Base-by-base conservation (phyloP, 2,113 vertebrate species). In the Cyrtonyx montezumae region DNA sequence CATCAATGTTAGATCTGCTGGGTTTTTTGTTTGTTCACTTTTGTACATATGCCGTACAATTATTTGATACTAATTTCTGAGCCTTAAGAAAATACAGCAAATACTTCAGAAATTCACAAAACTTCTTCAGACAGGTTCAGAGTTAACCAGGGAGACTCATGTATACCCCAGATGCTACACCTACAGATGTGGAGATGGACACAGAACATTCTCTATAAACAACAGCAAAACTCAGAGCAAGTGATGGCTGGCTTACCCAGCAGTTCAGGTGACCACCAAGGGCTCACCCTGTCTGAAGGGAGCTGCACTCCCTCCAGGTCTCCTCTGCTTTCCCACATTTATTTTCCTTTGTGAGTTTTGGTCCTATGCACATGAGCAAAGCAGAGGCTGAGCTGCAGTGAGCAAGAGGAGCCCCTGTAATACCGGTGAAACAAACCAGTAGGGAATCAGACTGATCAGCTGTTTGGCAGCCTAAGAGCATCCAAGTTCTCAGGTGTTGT, bases 31-130 rank as follows among this genome's bases (percentile, higher is more conserved):
- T 56, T 32, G 53, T 56, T 53, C 15, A 2, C 51, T 48, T 61
- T 26, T 30, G 46, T 3, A 2, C 19, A 17, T 1, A 0, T 28
- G 61, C 37, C 28, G 61, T 4, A 0, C 45, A 87, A 42, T 30
- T 66, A 53, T 62, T 28, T 74, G 67, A 3, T 49, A 83, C 45
- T 36, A 55, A 68, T 48, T 82, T 70, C 85, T 11, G 37, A 85
- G 58, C 40, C 58, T n/a, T 45, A 62, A 91, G 45, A 92, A 92
- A 92, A 85, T 2, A 45, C 2, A 87, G 45, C 30, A 84, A 71
- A 73, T 34, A 46, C 21, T 92, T 53, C 8, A 65, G 11, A 26
- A 12, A 16, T 46, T 81, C 62, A 87, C 40, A 58, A 25, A 53
- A 53, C 28, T 53, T 53, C 45, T 79, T 74, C 67, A 68, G 71